These are phyloP conservation scores for Stratiomys singularior DNA, from an alignment of 2,888 invertebrate species.

Conservation along the genomic window DNA sequence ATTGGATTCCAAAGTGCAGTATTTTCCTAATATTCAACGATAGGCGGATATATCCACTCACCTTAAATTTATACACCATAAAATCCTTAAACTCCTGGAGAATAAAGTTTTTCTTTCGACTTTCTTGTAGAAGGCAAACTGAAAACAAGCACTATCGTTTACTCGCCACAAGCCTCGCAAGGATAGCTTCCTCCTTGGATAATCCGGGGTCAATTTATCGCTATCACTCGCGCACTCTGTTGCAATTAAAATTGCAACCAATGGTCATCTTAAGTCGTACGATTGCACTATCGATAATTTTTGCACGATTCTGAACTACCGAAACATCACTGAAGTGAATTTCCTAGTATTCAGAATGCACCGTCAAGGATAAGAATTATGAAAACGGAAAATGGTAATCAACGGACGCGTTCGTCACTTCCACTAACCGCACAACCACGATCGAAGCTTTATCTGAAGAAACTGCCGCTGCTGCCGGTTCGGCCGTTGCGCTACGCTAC, in stretches of 20 bases:
- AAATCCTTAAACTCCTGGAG: not conserved
- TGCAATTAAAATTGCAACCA: conserved; percentile 3
- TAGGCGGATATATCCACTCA: not conserved
- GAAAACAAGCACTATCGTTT: conserved; percentile 11
- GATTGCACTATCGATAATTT: conserved; percentile 3
- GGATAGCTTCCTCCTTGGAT: not conserved
- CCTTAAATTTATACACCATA: conserved; percentile 23
- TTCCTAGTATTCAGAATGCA: not conserved
- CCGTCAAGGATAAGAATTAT: not conserved
- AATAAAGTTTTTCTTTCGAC: not conserved
- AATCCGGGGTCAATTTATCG: conserved; percentile 11
- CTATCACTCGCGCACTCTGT: conserved; percentile 21
- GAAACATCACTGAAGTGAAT: not conserved
- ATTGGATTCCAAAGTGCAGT: not conserved
- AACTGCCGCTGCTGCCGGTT: conserved; percentile 36
- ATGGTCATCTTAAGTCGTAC: not conserved
- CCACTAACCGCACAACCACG: conserved; percentile 22
- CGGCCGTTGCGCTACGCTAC: not conserved
- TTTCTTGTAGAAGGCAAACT: not conserved
- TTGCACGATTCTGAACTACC: not conserved
- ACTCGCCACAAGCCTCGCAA: not conserved
- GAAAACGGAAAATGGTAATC: conserved; percentile 4
- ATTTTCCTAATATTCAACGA: not conserved
- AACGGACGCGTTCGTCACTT: conserved; percentile 19
- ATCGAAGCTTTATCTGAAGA: conserved; percentile 29